Evolutionary conservation across 30 jellyfish, hydroid and myxozoan genomes (phyloP).

Genomic region (Hydra vulgaris): DNA sequence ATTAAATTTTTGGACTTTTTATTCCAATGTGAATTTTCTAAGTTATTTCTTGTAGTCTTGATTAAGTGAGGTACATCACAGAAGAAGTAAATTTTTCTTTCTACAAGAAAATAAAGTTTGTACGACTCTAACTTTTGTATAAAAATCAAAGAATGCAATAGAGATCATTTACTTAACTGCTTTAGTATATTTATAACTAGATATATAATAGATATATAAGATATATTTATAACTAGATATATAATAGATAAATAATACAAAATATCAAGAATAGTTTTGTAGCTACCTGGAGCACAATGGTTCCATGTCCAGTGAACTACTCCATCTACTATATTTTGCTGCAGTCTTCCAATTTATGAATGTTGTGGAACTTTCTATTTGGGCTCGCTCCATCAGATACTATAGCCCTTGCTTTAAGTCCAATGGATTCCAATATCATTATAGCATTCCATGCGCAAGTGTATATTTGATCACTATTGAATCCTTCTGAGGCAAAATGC

Average conservation of each 20-base stretch:
- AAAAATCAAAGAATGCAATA: not conserved
- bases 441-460: conserved; percentile 11
- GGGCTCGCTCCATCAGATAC: conserved; percentile 28
- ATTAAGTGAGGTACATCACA: conserved; percentile 23
- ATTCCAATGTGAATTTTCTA: conserved; percentile 22
- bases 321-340: not conserved
- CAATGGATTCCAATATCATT: conserved; percentile 12
- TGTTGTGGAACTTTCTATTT: conserved; percentile 14
- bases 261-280: not conserved
- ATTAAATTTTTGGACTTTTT: conserved; percentile 6
- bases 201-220: too few species aligned
- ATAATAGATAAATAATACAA: not conserved
- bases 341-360: not conserved
- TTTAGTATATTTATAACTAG: not conserved
- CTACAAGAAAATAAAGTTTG: not conserved
- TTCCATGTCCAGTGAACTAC: conserved; percentile 16
- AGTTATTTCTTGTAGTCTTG: conserved; percentile 21
- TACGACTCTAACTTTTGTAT: not conserved
- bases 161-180: not conserved
- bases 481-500: conserved; percentile 12
- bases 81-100: conserved; percentile 13
- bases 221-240: not conserved
- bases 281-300: conserved; percentile 8
- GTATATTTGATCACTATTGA: conserved; percentile 4
- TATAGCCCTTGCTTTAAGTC: not conserved